Conservation (phyloP, 2,888 invertebrate genomes). For the Leptopilina myrica region DNA sequence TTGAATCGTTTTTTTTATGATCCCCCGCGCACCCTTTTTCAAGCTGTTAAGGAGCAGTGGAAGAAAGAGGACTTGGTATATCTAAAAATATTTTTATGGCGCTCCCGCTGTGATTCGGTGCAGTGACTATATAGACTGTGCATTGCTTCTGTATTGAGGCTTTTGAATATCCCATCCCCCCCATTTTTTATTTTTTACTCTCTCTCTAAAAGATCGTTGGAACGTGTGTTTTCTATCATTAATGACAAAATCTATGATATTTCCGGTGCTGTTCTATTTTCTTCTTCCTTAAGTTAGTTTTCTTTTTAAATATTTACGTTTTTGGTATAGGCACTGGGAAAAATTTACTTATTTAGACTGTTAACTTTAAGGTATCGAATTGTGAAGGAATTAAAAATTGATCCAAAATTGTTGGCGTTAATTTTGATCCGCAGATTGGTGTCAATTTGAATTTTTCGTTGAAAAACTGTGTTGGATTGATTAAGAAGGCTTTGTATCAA, state of each 20-base stretch:
- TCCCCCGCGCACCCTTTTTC: constrained; percentile 47
- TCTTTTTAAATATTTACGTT: background rate
- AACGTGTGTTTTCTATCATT: constrained; percentile 59
- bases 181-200: constrained; percentile 42
- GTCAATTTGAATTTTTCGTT: too few relatives aligned
- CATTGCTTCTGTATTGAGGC: constrained; percentile 68
- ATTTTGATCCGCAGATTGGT: too few relatives aligned
- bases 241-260: constrained; percentile 64
- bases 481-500: too few relatives aligned
- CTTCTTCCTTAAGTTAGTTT: background rate
- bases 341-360: too few relatives aligned
- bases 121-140: constrained; percentile 26
- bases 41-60: constrained; percentile 51
- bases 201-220: constrained; percentile 38
- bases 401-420: too few relatives aligned
- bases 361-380: too few relatives aligned
- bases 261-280: constrained; percentile 60
- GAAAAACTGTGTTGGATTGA: too few relatives aligned
- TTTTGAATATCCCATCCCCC: constrained; percentile 61
- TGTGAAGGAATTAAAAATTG: too few relatives aligned
- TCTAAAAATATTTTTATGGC: constrained; percentile 77
- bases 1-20: constrained; percentile 47
- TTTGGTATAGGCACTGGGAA: background rate
- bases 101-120: constrained; percentile 73
- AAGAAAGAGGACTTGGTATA: constrained; percentile 62